Percentiles rank a stretch among this genome's conserved stretches.
Evolutionary conservation across 1,140 invertebrate species (phyloP).

Genomic region (Apis cerana): DNA sequence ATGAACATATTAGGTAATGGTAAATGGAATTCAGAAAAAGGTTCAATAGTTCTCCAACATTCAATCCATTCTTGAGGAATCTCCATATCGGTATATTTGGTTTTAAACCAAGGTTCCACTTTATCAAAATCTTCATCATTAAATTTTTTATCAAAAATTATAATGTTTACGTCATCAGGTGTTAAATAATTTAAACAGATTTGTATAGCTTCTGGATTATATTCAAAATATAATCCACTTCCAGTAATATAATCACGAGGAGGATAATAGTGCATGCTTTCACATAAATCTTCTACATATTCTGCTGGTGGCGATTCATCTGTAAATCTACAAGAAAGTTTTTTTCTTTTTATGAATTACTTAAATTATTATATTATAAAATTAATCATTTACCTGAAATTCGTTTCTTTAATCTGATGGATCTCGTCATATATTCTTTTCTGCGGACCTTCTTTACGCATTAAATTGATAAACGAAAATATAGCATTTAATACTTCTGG

Average conservation of each 20-base stretch:
- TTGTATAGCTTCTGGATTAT: slow-evolving; percentile 87
- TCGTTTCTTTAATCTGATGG: slow-evolving; percentile 85
- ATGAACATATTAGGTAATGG: slow-evolving; percentile 93
- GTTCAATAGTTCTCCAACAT: slow-evolving; percentile 83
- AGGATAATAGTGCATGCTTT: slow-evolving; percentile 91
- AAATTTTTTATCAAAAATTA: slow-evolving; percentile 85
- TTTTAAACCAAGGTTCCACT: slow-evolving; percentile 88
- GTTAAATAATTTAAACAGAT: slow-evolving; percentile 85
- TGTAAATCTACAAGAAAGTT: slow-evolving; percentile 80
- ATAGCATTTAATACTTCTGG: slow-evolving; percentile 86
- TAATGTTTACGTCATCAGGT: slow-evolving; percentile 89
- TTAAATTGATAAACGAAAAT: slow-evolving; percentile 89
- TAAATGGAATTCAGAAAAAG: slow-evolving; percentile 84
- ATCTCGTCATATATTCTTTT: slow-evolving; percentile 89
- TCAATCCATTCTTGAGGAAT: slow-evolving; percentile 83
- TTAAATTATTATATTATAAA: background rate
- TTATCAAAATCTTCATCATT: slow-evolving; percentile 83
- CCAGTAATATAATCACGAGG: slow-evolving; percentile 90
- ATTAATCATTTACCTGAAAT: slow-evolving; percentile 78
- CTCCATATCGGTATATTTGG: slow-evolving; percentile 83
- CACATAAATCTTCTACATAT: slow-evolving; percentile 89
- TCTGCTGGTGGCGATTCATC: slow-evolving; percentile 87
- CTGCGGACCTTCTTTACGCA: slow-evolving; percentile 84
- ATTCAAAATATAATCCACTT: slow-evolving; percentile 88
- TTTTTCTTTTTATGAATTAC: background rate